phyloP scores from a whole-genome alignment of 1,140 invertebrate genomes.

The Whitmania pigra region DNA sequence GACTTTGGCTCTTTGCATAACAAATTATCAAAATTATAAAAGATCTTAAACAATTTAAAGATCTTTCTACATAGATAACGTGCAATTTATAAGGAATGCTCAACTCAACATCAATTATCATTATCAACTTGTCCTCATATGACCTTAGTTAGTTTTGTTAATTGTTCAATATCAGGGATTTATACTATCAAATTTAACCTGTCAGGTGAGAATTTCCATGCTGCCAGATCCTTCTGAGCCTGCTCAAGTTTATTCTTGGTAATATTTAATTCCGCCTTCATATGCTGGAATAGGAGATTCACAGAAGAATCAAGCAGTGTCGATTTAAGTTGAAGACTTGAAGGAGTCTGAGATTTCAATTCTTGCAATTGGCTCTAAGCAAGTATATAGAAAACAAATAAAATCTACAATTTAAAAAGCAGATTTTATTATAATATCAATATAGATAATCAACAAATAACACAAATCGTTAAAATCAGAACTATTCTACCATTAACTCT shows the following conservation, averaged over 20 bases:
- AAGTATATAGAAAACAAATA: not conserved
- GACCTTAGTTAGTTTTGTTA: no score
- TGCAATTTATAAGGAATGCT: not conserved
- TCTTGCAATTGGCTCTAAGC: conserved; percentile 76
- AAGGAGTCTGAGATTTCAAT: conserved; percentile 57
- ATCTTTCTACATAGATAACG: no score
- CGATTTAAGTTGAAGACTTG: conserved; percentile 60
- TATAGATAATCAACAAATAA: not conserved
- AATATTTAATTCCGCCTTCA: conserved; percentile 76
- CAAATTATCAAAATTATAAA: no score
- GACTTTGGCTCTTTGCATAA: no score
- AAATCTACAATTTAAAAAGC: conserved; percentile 29
- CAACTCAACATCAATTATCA: conserved; percentile 12
- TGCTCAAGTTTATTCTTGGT: conserved; percentile 83
- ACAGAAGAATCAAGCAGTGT: conserved; percentile 85
- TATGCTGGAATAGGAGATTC: conserved; percentile 78
- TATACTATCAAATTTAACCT: no score
- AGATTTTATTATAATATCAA: no score
- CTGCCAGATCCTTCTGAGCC: conserved; percentile 89
- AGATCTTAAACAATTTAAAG: no score
- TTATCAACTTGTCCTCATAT: no score
- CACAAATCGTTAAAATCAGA: not conserved
- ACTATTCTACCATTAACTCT: conserved; percentile 71
- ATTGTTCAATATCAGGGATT: no score
- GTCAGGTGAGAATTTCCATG: conserved; percentile 97